Evolutionary conservation across 2,888 invertebrate genomes (phyloP).

Genomic region (Sthenelais limicola): DNA sequence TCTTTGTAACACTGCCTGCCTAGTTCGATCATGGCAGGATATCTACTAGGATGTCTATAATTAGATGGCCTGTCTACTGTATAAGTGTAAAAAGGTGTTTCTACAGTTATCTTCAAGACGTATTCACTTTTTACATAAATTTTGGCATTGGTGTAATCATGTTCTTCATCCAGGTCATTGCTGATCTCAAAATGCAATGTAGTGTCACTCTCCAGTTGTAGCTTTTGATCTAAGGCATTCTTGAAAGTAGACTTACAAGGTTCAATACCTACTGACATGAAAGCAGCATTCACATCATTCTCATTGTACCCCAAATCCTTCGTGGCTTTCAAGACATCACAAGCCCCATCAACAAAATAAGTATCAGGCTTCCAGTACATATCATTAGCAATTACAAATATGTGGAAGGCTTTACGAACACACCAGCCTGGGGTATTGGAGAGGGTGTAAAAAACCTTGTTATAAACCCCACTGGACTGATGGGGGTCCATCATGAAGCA

Average conservation of each 20-base stretch:
- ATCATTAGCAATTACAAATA: slow-evolving; percentile 53
- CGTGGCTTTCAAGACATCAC: slow-evolving; percentile 54
- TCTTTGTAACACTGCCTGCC: background rate
- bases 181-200: background rate
- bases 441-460: slow-evolving; percentile 53
- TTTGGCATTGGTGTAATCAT: background rate
- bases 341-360: slow-evolving; percentile 53
- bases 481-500: slow-evolving; percentile 51
- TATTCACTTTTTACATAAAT: background rate
- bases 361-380: slow-evolving; percentile 54
- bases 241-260: background rate
- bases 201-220: background rate
- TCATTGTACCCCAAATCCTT: slow-evolving; percentile 53
- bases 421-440: slow-evolving; percentile 48
- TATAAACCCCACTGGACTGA: slow-evolving; percentile 55
- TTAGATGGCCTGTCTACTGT: background rate
- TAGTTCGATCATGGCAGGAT: background rate
- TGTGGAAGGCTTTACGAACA: slow-evolving; percentile 51
- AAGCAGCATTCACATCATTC: slow-evolving; percentile 46
- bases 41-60: background rate
- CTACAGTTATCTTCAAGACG: background rate
- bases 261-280: slow-evolving; percentile 52
- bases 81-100: background rate
- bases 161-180: slow-evolving; percentile 16
- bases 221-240: background rate